Percentiles rank a stretch among this genome's conserved stretches.
phyloP scores from a whole-genome alignment of 2,888 invertebrate genomes.

The Melanostoma mellinum region DNA sequence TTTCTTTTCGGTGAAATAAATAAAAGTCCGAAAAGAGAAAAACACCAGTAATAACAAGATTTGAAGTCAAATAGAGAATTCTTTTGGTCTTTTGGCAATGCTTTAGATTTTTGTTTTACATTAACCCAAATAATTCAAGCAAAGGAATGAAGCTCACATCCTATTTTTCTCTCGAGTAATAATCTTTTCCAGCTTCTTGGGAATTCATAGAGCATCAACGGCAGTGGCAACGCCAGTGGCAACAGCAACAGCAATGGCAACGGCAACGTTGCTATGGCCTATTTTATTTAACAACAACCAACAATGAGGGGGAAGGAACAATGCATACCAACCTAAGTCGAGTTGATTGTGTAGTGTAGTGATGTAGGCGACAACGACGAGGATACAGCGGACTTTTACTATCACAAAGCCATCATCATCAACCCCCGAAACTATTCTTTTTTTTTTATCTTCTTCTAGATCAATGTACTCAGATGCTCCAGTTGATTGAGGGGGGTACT shows the following conservation, averaged over 20 bases:
- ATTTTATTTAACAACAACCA: constrained; percentile 34
- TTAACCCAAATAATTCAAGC: constrained; percentile 44
- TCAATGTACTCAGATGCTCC: constrained; percentile 66
- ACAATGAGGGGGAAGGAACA: constrained; percentile 21
- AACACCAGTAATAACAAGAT: neutral
- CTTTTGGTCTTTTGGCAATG: constrained; percentile 9
- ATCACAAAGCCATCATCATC: constrained; percentile 35
- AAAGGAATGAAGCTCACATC: neutral
- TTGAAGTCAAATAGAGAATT: neutral
- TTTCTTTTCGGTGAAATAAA: neutral
- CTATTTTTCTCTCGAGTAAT: constrained; percentile 15
- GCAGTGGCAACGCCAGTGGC: no score
- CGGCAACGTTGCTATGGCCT: constrained; percentile 35
- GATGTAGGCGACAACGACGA: neutral
- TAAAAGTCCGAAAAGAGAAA: neutral
- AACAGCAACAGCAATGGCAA: neutral
- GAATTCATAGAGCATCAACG: neutral
- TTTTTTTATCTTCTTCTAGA: constrained; percentile 23
- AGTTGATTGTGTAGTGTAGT: constrained; percentile 5
- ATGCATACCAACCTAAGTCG: constrained; percentile 18
- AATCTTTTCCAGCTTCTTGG: constrained; percentile 4
- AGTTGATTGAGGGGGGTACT: constrained; percentile 54
- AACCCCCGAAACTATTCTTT: constrained; percentile 52
- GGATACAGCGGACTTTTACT: constrained; percentile 41
- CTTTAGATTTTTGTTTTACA: constrained; percentile 24